Evolutionary conservation across 2,888 invertebrate genomes (phyloP).

Genomic region (Netelia fuscicornis): DNA sequence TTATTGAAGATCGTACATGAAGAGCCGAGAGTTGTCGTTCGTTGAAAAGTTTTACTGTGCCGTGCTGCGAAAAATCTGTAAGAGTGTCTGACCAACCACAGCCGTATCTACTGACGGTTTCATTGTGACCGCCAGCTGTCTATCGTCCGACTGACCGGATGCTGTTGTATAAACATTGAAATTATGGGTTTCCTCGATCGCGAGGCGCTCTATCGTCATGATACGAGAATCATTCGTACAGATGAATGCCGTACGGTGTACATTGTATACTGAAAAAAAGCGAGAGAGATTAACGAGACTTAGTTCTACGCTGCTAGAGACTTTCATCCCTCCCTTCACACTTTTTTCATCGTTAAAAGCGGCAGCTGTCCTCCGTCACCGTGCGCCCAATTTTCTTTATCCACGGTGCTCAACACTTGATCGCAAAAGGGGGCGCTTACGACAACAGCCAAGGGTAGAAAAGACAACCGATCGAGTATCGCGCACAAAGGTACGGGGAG

Average conservation of each 20-base stretch:
- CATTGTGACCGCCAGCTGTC: constrained; percentile 28
- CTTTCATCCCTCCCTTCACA: constrained; percentile 13
- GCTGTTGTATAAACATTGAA: constrained; percentile 15
- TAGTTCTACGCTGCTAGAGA: constrained; percentile 10
- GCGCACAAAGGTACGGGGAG: not conserved
- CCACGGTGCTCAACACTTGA: constrained; percentile 37
- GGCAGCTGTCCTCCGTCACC: constrained; percentile 44
- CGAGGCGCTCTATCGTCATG: not conserved
- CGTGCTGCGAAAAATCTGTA: not conserved
- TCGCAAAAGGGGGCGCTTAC: constrained; percentile 19
- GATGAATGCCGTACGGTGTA: constrained; percentile 13
- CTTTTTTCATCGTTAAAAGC: constrained; percentile 27
- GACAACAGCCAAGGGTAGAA: constrained; percentile 30
- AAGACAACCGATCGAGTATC: constrained; percentile 14
- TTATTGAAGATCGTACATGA: too few relatives aligned
- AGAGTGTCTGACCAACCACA: constrained; percentile 21
- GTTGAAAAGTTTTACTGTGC: not conserved
- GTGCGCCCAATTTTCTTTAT: constrained; percentile 49
- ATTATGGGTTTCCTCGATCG: constrained; percentile 24
- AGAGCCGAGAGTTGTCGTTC: not conserved
- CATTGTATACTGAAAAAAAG: not conserved
- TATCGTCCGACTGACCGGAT: not conserved
- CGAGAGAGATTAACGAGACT: not conserved
- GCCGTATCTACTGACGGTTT: constrained; percentile 45
- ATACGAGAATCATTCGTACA: constrained; percentile 24